These are phyloP conservation scores for Mycetomoellerius zeteki DNA, from an alignment of 1,140 invertebrate genomes.

Conservation along the genomic window DNA sequence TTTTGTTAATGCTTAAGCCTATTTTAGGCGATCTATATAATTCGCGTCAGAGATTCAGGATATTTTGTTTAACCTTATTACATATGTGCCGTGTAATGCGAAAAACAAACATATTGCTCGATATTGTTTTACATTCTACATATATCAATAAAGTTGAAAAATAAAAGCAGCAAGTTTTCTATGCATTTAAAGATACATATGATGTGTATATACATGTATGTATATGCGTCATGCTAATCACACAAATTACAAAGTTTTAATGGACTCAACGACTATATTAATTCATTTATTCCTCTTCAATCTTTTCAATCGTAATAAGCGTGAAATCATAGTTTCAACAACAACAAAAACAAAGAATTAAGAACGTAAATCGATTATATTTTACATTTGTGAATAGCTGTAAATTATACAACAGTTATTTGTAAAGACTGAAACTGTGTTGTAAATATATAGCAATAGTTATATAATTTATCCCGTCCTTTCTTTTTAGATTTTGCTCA, in stretches of 20 bases:
- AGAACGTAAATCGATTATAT: slow-evolving; percentile 1
- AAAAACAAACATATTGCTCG: not conserved
- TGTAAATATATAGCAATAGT: slow-evolving; percentile 15
- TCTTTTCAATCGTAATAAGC: not conserved
- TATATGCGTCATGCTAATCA: too few species aligned
- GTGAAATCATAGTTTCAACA: too few species aligned
- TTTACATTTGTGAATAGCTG: not conserved
- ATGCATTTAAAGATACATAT: slow-evolving; percentile 8
- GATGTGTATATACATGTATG: too few species aligned
- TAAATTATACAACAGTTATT: slow-evolving; percentile 7
- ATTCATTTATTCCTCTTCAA: not conserved
- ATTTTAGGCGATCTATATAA: not conserved
- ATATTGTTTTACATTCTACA: slow-evolving; percentile 18
- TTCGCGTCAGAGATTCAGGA: not conserved
- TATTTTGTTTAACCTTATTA: not conserved
- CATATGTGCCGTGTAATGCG: not conserved
- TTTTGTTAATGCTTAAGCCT: not conserved
- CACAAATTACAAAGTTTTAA: too few species aligned
- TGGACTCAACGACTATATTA: not conserved
- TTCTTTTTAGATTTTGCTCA: not conserved
- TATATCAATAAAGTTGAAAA: slow-evolving; percentile 14
- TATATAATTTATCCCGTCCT: slow-evolving; percentile 19
- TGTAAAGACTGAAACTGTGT: slow-evolving; percentile 24
- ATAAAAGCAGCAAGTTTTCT: slow-evolving; percentile 19
- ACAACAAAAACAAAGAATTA: not conserved